phyloP scores from a whole-genome alignment of 2,888 invertebrate species.

The Melanophora roralis region DNA sequence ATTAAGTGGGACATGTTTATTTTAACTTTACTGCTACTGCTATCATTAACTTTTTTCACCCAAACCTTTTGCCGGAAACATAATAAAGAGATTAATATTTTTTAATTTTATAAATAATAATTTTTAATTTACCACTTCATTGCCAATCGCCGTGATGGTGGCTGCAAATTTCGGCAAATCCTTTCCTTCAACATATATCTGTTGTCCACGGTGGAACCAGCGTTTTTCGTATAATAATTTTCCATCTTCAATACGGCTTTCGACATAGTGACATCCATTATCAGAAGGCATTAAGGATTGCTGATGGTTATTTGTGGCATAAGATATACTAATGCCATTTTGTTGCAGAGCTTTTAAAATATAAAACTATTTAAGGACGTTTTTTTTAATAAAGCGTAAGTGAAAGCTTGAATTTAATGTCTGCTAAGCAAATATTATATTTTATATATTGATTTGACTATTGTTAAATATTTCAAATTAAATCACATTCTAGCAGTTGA shows the following conservation, averaged over 20 bases:
- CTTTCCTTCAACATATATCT: slow-evolving; percentile 92
- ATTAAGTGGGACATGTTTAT: slow-evolving; percentile 90
- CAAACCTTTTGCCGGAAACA: slow-evolving; percentile 87
- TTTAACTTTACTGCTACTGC: slow-evolving; percentile 83
- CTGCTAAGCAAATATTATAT: no score
- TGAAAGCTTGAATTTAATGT: no score
- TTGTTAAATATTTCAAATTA: no score
- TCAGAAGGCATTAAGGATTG: slow-evolving; percentile 71
- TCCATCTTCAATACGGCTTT: slow-evolving; percentile 95
- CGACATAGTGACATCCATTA: slow-evolving; percentile 79
- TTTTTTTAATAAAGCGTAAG: background rate
- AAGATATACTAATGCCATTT: slow-evolving; percentile 70
- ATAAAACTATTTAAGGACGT: slow-evolving; percentile 29
- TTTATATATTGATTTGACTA: no score
- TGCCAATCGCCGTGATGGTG: slow-evolving; percentile 93
- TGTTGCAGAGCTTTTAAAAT: slow-evolving; percentile 76
- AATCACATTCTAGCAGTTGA: no score
- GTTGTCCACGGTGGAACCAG: slow-evolving; percentile 97
- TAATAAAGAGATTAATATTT: slow-evolving; percentile 23
- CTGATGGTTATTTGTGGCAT: slow-evolving; percentile 63
- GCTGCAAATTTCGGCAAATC: slow-evolving; percentile 91
- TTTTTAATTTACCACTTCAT: slow-evolving; percentile 84
- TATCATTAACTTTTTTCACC: slow-evolving; percentile 89
- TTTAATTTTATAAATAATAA: background rate
- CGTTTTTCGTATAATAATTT: slow-evolving; percentile 94